These are phyloP conservation scores for Ctenopoma kingsleyae DNA, from an alignment of 2,797 vertebrate genomes.

Conservation along the genomic window DNA sequence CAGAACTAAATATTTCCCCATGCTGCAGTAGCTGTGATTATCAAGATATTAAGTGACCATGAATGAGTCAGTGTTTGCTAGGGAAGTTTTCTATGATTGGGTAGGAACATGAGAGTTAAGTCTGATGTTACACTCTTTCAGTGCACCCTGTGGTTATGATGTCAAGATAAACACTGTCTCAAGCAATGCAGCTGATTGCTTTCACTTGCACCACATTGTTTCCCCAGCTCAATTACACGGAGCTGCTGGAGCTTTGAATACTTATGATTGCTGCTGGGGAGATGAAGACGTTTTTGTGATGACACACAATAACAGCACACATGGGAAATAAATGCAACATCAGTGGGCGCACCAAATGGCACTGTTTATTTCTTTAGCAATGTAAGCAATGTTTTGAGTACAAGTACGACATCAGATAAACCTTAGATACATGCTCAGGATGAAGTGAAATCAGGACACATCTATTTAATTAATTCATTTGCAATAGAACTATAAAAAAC, in stretches of 20 bases:
- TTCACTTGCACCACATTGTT: background rate
- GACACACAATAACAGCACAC: constrained; percentile 16
- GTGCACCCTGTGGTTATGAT: constrained; percentile 2
- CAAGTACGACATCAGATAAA: background rate
- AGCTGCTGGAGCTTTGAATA: constrained; percentile 29
- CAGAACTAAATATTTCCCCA: no score
- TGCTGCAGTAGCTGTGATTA: background rate
- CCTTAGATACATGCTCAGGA: background rate
- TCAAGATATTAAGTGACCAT: background rate
- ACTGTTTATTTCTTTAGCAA: constrained; percentile 22
- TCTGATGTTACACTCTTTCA: background rate
- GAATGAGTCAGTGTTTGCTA: background rate
- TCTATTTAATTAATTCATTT: constrained; percentile 17
- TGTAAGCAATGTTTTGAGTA: constrained; percentile 5
- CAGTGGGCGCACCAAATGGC: background rate
- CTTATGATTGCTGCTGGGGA: constrained; percentile 31
- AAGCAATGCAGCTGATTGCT: constrained; percentile 32
- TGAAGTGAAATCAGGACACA: constrained; percentile 7
- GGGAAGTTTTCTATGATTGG: background rate
- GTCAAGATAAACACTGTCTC: constrained; percentile 1
- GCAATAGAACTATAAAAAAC: constrained; percentile 14
- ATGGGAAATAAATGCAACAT: constrained; percentile 25
- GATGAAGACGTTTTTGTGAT: constrained; percentile 21
- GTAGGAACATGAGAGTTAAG: background rate
- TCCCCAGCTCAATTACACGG: constrained; percentile 41